Evolutionary conservation across 2,113 vertebrate genomes (phyloP).

Genomic region (Solenodon paradoxus): DNA sequence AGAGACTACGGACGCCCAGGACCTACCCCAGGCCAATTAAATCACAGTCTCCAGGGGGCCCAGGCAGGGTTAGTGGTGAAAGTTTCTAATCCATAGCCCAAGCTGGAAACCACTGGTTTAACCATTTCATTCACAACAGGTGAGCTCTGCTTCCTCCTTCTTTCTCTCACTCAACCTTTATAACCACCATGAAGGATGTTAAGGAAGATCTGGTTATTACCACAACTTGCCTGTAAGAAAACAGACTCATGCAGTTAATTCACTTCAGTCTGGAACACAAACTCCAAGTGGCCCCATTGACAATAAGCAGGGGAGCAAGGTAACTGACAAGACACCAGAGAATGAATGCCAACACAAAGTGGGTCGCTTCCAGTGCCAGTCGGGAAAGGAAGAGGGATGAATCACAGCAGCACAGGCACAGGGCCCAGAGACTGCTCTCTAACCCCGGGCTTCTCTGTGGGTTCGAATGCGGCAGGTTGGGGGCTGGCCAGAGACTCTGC

Average conservation of each 20-base stretch:
- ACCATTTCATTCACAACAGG: neutral
- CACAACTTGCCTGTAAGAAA: neutral
- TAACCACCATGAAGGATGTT: neutral
- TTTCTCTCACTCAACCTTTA: neutral
- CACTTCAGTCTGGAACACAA: neutral
- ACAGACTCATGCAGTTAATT: neutral
- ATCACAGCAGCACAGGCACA: neutral
- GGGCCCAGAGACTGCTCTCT: neutral
- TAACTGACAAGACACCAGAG: neutral
- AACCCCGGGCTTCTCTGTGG: neutral
- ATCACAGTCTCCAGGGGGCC: neutral
- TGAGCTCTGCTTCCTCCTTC: neutral
- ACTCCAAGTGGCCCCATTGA: neutral
- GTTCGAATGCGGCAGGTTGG: neutral
- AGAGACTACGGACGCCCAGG: neutral
- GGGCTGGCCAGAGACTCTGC: neutral
- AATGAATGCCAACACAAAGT: neutral
- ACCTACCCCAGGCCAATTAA: neutral
- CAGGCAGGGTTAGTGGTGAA: neutral
- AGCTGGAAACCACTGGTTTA: neutral
- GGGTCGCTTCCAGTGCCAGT: neutral
- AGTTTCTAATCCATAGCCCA: neutral
- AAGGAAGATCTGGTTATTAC: neutral
- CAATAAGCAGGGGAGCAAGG: neutral
- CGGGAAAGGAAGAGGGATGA: neutral